Percentiles rank a stretch among this genome's conserved stretches.
Evolutionary conservation across 2,888 invertebrate species (phyloP).

Genomic region (Parnassius smintheus): DNA sequence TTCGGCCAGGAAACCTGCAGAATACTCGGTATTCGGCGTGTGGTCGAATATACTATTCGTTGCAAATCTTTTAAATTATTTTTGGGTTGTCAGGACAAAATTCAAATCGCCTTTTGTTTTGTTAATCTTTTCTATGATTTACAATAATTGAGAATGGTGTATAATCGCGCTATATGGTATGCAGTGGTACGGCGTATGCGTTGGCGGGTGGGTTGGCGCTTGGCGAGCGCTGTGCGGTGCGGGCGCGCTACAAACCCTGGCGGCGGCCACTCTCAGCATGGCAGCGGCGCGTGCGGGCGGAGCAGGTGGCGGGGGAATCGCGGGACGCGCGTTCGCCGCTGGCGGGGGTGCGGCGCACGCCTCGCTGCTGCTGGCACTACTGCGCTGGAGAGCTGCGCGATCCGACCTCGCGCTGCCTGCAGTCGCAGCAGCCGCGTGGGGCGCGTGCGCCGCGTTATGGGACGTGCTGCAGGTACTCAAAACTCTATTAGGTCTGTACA

Average conservation of each 20-base stretch:
- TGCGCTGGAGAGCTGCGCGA: conserved; percentile 89
- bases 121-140: too few species aligned
- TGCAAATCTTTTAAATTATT: too few species aligned
- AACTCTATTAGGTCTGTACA: too few species aligned
- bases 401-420: conserved; percentile 91
- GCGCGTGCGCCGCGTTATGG: conserved; percentile 93
- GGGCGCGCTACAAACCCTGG: conserved; percentile 87
- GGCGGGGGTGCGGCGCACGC: conserved; percentile 91
- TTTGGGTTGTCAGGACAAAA: too few species aligned
- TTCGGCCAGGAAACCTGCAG: too few species aligned
- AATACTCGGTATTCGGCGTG: too few species aligned
- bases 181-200: conserved; percentile 91
- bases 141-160: too few species aligned
- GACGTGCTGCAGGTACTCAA: conserved; percentile 83
- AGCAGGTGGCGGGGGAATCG: conserved; percentile 82
- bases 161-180: conserved; percentile 23
- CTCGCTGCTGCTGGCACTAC: conserved; percentile 87
- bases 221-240: conserved; percentile 87
- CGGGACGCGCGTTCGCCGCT: conserved; percentile 87
- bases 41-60: too few species aligned
- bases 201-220: conserved; percentile 87
- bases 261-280: conserved; percentile 91
- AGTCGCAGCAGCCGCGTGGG: conserved; percentile 92
- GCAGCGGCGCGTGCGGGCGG: conserved; percentile 85
- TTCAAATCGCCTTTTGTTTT: too few species aligned